Evolutionary conservation across 2,888 invertebrate species (phyloP), one percentile per base, ranked within the genome.

Genomic region (Pseudococcus jackbeardsleyi): DNA sequence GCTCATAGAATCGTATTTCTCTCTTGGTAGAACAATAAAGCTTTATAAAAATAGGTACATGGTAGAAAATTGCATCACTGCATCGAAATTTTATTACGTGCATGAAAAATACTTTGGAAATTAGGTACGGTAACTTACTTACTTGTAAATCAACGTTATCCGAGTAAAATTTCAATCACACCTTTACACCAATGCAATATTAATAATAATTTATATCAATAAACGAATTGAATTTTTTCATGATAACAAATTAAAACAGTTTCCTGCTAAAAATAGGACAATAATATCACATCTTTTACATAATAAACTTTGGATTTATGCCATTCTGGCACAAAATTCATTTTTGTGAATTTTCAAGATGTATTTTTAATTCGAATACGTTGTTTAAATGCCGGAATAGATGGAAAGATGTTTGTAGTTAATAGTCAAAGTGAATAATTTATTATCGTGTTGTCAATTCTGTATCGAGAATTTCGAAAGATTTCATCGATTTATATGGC

Each of bases 301-400:
- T 82, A 50, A 85, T 82, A 50, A 85, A 59, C 59, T 26, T 85
- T 85, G 85, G 85, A 85, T 85, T 85, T 85, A 85, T 85, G 85
- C 85, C 85, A 85, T 85, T 86, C 86, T 86, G 86, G 86, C 86
- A 86, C 86, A 22, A 86, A 86, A 77, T 22, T 86, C 86, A 68
- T 86, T 68, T 68, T 86, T 86, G 39, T 86, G 17, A 46, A 46
- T 82, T 82, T 72, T 42, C 22, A 68, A 26, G 39, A 42, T 46
- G 46, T 86, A 72, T 86, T 86, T 86, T 68, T 86, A 86, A 86
- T 86, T 46, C 22, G 17, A 46, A 82, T 82, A 19, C 33, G 15
- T n/a, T 33, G 26, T 82, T 46, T 15, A 42, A 4, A 46, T 46
- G 42, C 46, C 22, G 19, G 19, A 46, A 19, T 82, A 22, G 46